Conservation (phyloP, 2,888 invertebrate species). For the Rhopalosiphum nymphaeae region DNA sequence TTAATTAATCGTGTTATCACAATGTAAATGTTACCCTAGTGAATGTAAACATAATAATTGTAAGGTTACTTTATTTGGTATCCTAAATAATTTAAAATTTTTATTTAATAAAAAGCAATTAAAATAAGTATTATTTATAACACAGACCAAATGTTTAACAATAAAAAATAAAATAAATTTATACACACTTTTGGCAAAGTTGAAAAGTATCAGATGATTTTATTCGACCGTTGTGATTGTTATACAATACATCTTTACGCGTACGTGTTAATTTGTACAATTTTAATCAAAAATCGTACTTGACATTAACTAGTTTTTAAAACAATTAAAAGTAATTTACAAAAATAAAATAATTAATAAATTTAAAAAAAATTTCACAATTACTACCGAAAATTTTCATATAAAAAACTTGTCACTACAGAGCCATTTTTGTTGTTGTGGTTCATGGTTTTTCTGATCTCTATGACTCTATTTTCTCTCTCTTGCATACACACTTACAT, state of each 20-base stretch:
- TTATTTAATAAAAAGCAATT: not conserved
- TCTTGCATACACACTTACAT: not conserved
- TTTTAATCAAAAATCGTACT: conserved; percentile 12
- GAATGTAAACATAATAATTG: conserved; percentile 42
- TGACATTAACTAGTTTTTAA: not conserved
- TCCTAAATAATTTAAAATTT: not conserved
- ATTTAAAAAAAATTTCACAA: not conserved
- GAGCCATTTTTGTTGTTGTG: conserved; percentile 59
- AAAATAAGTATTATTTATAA: not conserved
- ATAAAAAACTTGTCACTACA: conserved; percentile 23
- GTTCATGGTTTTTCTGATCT: not conserved
- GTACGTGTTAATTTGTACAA: conserved; percentile 4
- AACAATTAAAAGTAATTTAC: not conserved
- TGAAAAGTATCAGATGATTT: conserved; percentile 53
- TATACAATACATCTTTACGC: conserved; percentile 28
- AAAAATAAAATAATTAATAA: not conserved
- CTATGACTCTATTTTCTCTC: not conserved
- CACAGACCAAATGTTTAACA: not conserved
- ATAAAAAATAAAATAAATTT: conserved; percentile 26
- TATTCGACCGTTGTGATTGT: conserved; percentile 33
- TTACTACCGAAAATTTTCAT: not conserved
- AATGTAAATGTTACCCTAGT: conserved; percentile 26
- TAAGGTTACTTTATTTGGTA: conserved; percentile 38
- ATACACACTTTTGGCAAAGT: conserved; percentile 53
- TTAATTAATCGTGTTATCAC: conserved; percentile 51